Evolutionary conservation across 2,888 invertebrate genomes (phyloP), one percentile per base, ranked within the genome.

Genomic region (Sesia apiformis): DNA sequence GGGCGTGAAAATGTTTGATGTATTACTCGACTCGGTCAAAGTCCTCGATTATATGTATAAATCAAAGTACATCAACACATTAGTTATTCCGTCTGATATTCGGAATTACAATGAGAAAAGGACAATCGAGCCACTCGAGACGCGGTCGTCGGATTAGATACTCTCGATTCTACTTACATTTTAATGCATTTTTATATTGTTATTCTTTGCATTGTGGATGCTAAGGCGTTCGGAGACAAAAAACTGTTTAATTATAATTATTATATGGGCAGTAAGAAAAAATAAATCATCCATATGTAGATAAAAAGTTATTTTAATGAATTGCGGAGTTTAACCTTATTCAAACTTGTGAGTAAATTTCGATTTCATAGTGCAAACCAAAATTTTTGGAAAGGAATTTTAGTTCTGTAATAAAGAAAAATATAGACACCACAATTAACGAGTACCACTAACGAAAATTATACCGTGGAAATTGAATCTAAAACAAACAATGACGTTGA

Each of bases 141-240:
- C 76, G 78, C 67, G 84, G 83, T 80, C 59, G 83, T 80, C 59
- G 76, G 78, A 86, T 86, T 86, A 80, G 78, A 70, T 76, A 68
- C 46, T 70, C 67, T 79, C 75, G 67, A 81, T 81, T 76, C 76
- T 71, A 72, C 74, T 71, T 78, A 78, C 78, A 76, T 76, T 76
- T 72, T 75, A 78, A 74, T 74, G 65, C 60, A 68, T 73, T 68
- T 63, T 63, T 65, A 65, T 66, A 70, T 72, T 71, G 60, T 70
- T 63, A 64, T 66, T 61, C 63, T 59, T 62, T 58, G 55, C 54
- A 55, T 52, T 58, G 55, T 52, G 43, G 55, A 52, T 3, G 40
- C 52, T 55, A 58, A 63, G 59, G 63, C 62, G 61, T 62, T 59
- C 43, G 53, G 3, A 8, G 7, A 46, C 46, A 46, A 46, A 46